Percentiles rank a stretch among this genome's conserved stretches.
These are phyloP conservation scores for Oasisia sp. DNA, from an alignment of 2,888 invertebrate species.

Conservation along the genomic window DNA sequence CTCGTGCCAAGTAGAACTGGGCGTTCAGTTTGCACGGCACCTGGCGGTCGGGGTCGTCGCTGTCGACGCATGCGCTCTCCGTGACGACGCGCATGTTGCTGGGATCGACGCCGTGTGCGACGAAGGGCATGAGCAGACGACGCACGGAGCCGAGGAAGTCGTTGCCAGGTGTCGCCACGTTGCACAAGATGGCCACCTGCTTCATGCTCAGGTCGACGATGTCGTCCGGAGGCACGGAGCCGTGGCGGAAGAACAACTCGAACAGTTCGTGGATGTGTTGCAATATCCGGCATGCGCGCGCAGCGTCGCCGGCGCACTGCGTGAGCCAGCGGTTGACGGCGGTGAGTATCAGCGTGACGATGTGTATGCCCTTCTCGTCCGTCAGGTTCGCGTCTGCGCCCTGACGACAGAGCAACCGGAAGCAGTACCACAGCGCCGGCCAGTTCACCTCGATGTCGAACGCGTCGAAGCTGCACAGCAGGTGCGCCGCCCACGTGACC, in stretches of 20 bases:
- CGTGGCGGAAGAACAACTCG: constrained; percentile 27
- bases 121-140: constrained; percentile 27
- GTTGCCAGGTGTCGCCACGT: constrained; percentile 18
- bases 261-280: constrained; percentile 23
- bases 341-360: constrained; percentile 26
- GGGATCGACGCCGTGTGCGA: constrained; percentile 29
- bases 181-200: constrained; percentile 32
- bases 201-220: constrained; percentile 30
- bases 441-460: constrained; percentile 26
- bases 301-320: constrained; percentile 23
- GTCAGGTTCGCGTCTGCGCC: constrained; percentile 32
- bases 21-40: constrained; percentile 31
- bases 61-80: constrained; percentile 18
- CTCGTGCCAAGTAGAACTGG: constrained; percentile 33
- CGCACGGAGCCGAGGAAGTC: constrained; percentile 7
- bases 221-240: constrained; percentile 22
- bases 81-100: constrained; percentile 24
- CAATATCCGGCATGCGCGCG: constrained; percentile 20
- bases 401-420: constrained; percentile 26
- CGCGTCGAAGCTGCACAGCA: constrained; percentile 27
- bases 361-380: constrained; percentile 30
- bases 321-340: constrained; percentile 29
- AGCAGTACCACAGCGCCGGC: constrained; percentile 25
- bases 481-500: constrained; percentile 24
- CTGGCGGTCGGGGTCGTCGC: not conserved